Evolutionary conservation across 2,113 vertebrate species (phyloP).

Genomic region (Prunella fulvescens): DNA sequence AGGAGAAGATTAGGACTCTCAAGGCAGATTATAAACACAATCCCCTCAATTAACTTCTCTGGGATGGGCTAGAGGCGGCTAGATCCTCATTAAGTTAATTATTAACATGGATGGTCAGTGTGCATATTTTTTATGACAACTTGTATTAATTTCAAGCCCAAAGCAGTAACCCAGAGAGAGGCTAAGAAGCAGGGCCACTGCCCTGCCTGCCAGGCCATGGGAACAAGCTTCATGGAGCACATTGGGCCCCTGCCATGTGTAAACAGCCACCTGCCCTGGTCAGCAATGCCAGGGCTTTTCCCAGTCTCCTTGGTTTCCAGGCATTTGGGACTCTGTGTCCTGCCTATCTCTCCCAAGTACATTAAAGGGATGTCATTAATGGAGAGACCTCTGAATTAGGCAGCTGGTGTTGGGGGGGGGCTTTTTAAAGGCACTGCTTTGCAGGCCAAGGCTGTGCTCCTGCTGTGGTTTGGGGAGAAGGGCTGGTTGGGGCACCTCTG

Average conservation of each 20-base stretch:
- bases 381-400: not conserved
- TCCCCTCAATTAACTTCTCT: constrained; percentile 62
- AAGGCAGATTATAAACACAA: constrained; percentile 69
- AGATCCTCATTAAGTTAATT: constrained; percentile 73
- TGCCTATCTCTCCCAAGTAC: not conserved
- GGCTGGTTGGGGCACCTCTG: not conserved
- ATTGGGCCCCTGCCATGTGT: not conserved
- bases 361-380: no score
- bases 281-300: not conserved
- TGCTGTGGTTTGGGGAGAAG: not conserved
- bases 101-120: constrained; percentile 32
- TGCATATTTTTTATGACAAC: constrained; percentile 36
- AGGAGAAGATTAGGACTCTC: constrained; percentile 65
- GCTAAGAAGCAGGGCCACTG: not conserved
- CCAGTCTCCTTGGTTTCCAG: not conserved
- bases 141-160: constrained; percentile 3
- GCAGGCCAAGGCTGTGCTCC: rapidly evolving
- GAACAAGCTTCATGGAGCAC: not conserved
- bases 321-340: rapidly evolving
- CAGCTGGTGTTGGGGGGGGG: not conserved
- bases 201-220: not conserved
- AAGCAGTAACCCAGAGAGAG: not conserved
- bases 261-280: not conserved
- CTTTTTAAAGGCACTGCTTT: not conserved
- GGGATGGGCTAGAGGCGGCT: not conserved